phyloP scores from a whole-genome alignment of 2,888 invertebrate genomes.

The Andrena dorsata region DNA sequence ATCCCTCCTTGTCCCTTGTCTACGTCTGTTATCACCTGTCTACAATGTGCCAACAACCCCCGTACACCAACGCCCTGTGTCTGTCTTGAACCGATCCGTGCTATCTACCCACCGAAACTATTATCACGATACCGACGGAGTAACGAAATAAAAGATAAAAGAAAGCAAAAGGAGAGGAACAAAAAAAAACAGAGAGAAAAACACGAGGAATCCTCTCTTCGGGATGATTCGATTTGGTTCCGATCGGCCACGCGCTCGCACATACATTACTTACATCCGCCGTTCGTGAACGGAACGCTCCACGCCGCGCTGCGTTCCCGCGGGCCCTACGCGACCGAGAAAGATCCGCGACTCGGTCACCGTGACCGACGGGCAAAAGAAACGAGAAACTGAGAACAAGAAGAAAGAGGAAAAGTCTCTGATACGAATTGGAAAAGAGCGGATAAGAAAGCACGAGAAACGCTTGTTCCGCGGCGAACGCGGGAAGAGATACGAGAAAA shows the following conservation, averaged over 20 bases:
- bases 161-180: constrained; percentile 5
- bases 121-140: constrained; percentile 24
- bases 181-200: neutral
- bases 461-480: constrained; percentile 3
- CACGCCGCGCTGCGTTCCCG: constrained; percentile 10
- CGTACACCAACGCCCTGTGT: constrained; percentile 76
- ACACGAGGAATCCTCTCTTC: constrained; percentile 13
- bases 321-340: neutral
- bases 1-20: constrained; percentile 83
- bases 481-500: constrained; percentile 6
- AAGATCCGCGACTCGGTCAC: constrained; percentile 18
- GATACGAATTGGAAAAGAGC: constrained; percentile 1
- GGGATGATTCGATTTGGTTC: constrained; percentile 2
- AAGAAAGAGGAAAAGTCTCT: neutral
- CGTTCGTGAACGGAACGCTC: neutral
- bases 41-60: constrained; percentile 78
- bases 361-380: neutral
- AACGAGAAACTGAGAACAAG: constrained; percentile 2
- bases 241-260: constrained; percentile 11
- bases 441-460: constrained; percentile 15
- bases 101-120: constrained; percentile 71
- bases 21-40: constrained; percentile 84
- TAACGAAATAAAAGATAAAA: neutral
- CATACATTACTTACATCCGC: neutral
- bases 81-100: constrained; percentile 76